Conservation (phyloP, 2,797 vertebrate genomes). For the Acropternis orthonyx region DNA sequence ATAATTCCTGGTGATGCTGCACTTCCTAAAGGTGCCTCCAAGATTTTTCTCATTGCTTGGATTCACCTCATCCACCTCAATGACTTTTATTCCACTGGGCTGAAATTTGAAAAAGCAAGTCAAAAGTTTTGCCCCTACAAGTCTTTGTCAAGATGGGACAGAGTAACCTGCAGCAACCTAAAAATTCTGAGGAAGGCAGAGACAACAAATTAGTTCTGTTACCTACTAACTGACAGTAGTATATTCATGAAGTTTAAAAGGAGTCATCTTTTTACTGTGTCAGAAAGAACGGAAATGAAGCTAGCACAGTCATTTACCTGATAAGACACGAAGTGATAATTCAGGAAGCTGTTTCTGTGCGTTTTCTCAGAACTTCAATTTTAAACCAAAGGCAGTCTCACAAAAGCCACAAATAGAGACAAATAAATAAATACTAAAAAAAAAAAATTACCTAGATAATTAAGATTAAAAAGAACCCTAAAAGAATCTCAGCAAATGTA, state of each 20-base stretch:
- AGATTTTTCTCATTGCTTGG: background rate
- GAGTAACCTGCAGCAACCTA: background rate
- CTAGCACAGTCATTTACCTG: background rate
- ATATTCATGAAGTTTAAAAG: background rate
- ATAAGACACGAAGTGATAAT: background rate
- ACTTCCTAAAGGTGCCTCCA: background rate
- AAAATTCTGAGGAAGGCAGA: background rate
- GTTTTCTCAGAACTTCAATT: background rate
- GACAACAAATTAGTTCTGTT: background rate
- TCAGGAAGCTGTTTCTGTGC: background rate
- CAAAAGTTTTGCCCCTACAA: background rate
- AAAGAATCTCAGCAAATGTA: background rate
- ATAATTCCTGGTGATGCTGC: background rate
- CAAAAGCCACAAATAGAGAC: background rate
- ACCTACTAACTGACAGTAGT: background rate
- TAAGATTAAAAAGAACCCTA: background rate
- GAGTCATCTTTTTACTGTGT: background rate
- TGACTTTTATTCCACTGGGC: background rate
- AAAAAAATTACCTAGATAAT: background rate
- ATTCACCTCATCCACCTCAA: background rate
- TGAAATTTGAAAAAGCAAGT: background rate
- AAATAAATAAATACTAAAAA: background rate
- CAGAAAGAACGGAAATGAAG: background rate
- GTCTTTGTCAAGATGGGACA: background rate
- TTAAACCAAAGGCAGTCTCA: background rate